Evolutionary conservation across 2,113 vertebrate genomes (phyloP).

Genomic region (Psettodes erumei): DNA sequence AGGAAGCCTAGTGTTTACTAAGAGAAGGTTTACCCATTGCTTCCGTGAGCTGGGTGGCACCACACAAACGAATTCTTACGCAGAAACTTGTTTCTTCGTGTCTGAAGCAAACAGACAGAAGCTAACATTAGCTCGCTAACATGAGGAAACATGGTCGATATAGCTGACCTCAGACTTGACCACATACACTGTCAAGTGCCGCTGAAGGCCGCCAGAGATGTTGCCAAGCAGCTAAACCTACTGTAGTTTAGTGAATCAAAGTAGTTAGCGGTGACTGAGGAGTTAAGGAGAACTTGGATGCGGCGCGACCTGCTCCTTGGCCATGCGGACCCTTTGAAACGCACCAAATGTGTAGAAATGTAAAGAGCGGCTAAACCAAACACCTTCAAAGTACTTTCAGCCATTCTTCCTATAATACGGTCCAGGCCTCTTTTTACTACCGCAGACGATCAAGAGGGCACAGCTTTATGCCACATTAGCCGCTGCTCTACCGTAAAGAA

Average conservation of each 20-base stretch:
- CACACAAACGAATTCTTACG: background rate
- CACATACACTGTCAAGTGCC: background rate
- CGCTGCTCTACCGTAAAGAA: constrained; percentile 66
- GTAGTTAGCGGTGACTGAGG: background rate
- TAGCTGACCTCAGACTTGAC: background rate
- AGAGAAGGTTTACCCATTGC: background rate
- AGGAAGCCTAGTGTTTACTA: background rate
- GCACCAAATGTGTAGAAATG: constrained; percentile 25
- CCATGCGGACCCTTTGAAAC: constrained; percentile 12
- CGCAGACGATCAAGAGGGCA: constrained; percentile 52
- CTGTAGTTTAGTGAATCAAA: background rate
- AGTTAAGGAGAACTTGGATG: background rate
- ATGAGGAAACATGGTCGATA: background rate
- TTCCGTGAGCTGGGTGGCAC: background rate
- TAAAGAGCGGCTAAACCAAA: constrained; percentile 62
- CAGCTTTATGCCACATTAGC: constrained; percentile 74
- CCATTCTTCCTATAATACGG: constrained; percentile 62
- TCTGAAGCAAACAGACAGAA: background rate
- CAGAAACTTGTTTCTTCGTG: background rate
- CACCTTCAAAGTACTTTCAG: constrained; percentile 65
- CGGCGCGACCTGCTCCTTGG: background rate
- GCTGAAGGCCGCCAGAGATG: background rate
- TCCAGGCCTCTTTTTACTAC: constrained; percentile 69
- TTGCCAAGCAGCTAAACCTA: background rate
- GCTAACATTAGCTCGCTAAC: background rate